These are phyloP conservation scores for Seira musarum DNA, from an alignment of 2,888 invertebrate species.

Conservation along the genomic window DNA sequence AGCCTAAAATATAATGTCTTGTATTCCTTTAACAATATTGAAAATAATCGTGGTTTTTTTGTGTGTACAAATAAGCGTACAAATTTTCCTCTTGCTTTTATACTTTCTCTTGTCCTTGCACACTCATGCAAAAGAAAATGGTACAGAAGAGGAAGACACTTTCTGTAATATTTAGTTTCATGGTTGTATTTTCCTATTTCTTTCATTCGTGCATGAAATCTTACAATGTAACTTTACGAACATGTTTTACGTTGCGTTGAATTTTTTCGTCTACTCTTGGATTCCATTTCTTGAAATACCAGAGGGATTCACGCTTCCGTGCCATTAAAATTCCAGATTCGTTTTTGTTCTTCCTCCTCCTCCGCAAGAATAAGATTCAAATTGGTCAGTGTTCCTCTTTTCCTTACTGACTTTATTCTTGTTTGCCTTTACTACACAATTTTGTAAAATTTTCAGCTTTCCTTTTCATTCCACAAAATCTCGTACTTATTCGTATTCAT, in stretches of 20 bases:
- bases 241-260: background rate
- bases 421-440: too few relatives aligned
- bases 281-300: slow-evolving; percentile 57
- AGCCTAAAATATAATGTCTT: too few relatives aligned
- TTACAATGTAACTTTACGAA: slow-evolving; percentile 28
- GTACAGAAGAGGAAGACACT: background rate
- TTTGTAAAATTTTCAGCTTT: too few relatives aligned
- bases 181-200: slow-evolving; percentile 52
- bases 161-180: slow-evolving; percentile 41
- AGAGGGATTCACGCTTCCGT: slow-evolving; percentile 56
- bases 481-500: too few relatives aligned
- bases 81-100: background rate
- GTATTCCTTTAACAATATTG: too few relatives aligned
- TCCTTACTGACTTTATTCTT: too few relatives aligned
- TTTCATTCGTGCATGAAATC: slow-evolving; percentile 60
- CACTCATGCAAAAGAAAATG: slow-evolving; percentile 34
- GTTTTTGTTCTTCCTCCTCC: slow-evolving; percentile 49
- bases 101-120: slow-evolving; percentile 32
- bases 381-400: slow-evolving; percentile 48
- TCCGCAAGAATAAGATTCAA: slow-evolving; percentile 20
- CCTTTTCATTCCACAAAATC: too few relatives aligned
- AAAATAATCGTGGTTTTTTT: too few relatives aligned
- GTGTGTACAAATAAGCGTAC: too few relatives aligned
- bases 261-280: too few relatives aligned
- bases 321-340: slow-evolving; percentile 59